These are phyloP conservation scores for Trematocara unimaculatum DNA, from an alignment of 2,113 vertebrate genomes.

Conservation along the genomic window DNA sequence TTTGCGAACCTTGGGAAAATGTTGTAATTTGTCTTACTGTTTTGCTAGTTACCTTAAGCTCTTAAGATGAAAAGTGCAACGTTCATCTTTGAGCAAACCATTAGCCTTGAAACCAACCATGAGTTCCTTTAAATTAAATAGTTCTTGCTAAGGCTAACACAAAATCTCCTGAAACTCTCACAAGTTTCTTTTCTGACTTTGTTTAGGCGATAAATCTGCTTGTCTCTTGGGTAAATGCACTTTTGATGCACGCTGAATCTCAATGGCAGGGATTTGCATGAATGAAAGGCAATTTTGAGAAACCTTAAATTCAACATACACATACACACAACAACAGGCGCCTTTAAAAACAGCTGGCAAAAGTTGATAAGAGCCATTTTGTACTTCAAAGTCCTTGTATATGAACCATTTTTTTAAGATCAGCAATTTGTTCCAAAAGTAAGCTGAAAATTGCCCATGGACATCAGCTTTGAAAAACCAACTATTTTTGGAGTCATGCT, in stretches of 20 bases:
- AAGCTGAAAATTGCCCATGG: conserved; percentile 32
- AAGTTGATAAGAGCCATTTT: conserved; percentile 64
- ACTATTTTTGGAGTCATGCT: conserved; percentile 33
- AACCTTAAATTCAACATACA: conserved; percentile 19
- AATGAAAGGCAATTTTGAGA: conserved; percentile 31
- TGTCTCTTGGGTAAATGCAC: conserved; percentile 25
- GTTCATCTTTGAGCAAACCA: neutral
- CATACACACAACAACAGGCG: neutral
- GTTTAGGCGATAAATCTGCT: conserved; percentile 29
- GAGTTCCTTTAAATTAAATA: neutral
- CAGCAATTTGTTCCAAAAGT: conserved; percentile 44
- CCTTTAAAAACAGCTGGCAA: conserved; percentile 53
- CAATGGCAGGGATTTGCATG: conserved; percentile 48
- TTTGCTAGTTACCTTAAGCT: neutral
- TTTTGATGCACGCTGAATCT: conserved; percentile 36
- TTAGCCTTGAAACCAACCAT: conserved; percentile 11
- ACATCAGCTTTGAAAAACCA: conserved; percentile 35
- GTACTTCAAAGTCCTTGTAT: conserved; percentile 64
- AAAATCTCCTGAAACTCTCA: neutral
- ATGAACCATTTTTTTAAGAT: conserved; percentile 46
- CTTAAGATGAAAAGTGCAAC: neutral
- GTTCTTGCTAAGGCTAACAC: neutral
- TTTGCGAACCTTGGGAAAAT: conserved; percentile 14
- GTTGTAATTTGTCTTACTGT: conserved; percentile 8
- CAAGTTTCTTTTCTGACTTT: conserved; percentile 22